Evolutionary conservation across 2,797 vertebrate species (phyloP), one percentile per base, ranked within the genome.

Genomic region (Sitta carolinensis): DNA sequence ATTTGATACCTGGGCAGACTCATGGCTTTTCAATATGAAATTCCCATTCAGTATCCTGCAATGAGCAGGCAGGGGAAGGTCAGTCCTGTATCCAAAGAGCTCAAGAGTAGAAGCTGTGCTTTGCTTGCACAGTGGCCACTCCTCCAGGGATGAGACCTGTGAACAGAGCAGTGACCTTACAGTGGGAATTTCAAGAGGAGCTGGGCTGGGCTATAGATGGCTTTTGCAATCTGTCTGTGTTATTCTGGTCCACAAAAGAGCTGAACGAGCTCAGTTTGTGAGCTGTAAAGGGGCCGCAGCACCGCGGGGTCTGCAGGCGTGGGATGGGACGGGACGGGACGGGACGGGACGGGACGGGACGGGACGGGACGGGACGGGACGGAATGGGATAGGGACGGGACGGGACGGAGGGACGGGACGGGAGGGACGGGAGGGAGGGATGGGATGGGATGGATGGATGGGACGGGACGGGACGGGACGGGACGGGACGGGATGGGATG

Each of bases 281-380:
- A 47, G 32, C 29, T 51, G 67, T 13, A 30, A 45, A 32, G 15
- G 34, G 38, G 20, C 9, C 5, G 19, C 32, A 21, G 67, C 25
- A 21, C 25, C 0, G 5, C 61, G 13, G 27, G 5, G 5, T 25
- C 32, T 17, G 66, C 20, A 34, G 12, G 3, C 0, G 0, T 48
- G 42, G 43, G 7, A n/a, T 9, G 38, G 55, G 25, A 32, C 32
- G 45, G 59, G 21, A 11, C 13, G 58, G 47, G 36, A 19, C 45
- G 45, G 45, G 17, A 64, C 13, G n/a, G 63, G 32, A 64, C 18
- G 43, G 40, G 27, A n/a, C 16, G 61, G 30, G 30, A 45, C 13
- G 30, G 32, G 9, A 66, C 17, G 42, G 61, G 43, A 36, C 10
- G 36, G 36, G 36, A 36, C 10, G 36, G 36, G 36, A n/a, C n/a